Percentiles rank a stretch among this genome's conserved stretches.
These are phyloP conservation scores for Actenoides lindsayi DNA, from an alignment of 2,113 vertebrate species.

Conservation along the genomic window DNA sequence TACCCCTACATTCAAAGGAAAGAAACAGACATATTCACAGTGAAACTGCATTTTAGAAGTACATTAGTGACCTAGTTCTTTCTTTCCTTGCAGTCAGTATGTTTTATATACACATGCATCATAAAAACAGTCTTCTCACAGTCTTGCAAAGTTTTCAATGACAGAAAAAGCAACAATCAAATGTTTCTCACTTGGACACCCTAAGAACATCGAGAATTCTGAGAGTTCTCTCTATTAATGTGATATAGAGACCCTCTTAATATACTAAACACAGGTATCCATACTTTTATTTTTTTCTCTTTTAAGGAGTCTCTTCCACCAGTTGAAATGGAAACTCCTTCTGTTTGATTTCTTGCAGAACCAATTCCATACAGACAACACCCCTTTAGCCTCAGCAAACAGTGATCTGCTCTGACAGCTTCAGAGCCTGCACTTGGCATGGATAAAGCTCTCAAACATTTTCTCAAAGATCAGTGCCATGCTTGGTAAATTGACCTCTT, in stretches of 20 bases:
- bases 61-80: background rate
- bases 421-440: background rate
- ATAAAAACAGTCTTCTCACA: background rate
- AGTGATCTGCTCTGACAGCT: fast-evolving
- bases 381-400: background rate
- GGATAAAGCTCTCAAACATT: background rate
- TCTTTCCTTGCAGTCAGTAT: background rate
- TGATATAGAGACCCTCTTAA: background rate
- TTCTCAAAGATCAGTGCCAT: background rate
- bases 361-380: background rate
- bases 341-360: background rate
- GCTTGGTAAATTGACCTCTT: background rate
- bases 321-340: background rate
- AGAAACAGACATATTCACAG: background rate
- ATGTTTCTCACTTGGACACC: background rate
- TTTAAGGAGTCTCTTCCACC: background rate
- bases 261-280: background rate
- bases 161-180: background rate
- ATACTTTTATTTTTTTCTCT: background rate
- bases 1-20: background rate
- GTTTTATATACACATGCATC: background rate
- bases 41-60: background rate
- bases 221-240: background rate
- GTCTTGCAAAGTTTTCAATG: background rate
- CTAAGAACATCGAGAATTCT: background rate